Percentiles rank a stretch among this genome's conserved stretches.
These are phyloP conservation scores for Drosophila simulans DNA, from an alignment of 1,140 invertebrate species.

Conservation along the genomic window DNA sequence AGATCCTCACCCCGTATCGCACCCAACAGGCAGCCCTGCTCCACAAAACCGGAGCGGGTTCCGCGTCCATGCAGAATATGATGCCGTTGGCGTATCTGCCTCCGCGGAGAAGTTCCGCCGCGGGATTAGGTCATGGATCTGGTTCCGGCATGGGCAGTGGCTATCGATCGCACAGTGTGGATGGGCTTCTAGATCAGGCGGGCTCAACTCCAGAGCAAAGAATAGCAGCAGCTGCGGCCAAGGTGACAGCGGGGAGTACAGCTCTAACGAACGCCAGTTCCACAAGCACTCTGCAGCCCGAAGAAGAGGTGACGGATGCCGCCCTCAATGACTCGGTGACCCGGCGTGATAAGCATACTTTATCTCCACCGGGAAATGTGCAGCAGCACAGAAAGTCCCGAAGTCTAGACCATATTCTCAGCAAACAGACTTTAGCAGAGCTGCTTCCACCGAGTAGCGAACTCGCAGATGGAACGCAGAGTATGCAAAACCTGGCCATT, in stretches of 20 bases:
- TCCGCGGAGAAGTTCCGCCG: conserved; percentile 69
- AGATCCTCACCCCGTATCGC: conserved; percentile 71
- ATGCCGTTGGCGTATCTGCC: conserved; percentile 61
- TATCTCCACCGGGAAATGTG: conserved; percentile 52
- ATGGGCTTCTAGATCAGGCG: conserved; percentile 76
- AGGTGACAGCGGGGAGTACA: conserved; percentile 73
- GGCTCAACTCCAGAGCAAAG: conserved; percentile 67
- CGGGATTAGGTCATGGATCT: conserved; percentile 55
- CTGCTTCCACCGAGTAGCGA: conserved; percentile 60
- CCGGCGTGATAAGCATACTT: conserved; percentile 63
- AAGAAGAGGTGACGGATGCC: conserved; percentile 39
- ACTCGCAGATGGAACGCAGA: conserved; percentile 78
- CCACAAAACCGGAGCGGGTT: conserved; percentile 59
- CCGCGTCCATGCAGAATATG: conserved; percentile 79
- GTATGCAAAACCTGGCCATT: conserved; percentile 83
- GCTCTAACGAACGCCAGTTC: conserved; percentile 79
- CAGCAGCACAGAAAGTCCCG: conserved; percentile 86
- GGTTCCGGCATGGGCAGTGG: conserved; percentile 57
- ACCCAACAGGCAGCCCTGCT: conserved; percentile 71
- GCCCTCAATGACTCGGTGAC: conserved; percentile 36
- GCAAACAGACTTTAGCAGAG: conserved; percentile 83
- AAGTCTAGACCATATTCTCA: conserved; percentile 89
- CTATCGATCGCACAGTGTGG: conserved; percentile 83
- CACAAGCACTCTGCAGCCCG: conserved; percentile 73
- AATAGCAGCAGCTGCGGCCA: conserved; percentile 74